phyloP scores from a whole-genome alignment of 2,797 vertebrate genomes.

The Danionella dracula region DNA sequence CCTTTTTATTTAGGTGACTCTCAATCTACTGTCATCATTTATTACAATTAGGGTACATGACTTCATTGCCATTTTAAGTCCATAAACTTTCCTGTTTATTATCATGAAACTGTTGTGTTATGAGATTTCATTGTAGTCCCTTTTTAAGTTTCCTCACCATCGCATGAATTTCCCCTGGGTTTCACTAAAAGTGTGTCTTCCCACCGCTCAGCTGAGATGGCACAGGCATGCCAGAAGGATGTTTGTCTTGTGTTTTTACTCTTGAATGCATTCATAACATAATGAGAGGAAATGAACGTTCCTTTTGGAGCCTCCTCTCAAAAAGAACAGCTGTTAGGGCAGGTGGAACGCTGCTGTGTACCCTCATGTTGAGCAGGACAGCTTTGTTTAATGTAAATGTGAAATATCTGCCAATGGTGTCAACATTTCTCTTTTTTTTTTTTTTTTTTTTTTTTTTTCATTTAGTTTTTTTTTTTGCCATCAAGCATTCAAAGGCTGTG shows the following conservation, averaged over 20 bases:
- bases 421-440: too few relatives aligned
- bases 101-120: background rate
- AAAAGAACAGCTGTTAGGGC: slow-evolving; percentile 15
- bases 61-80: background rate
- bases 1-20: too few relatives aligned
- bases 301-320: background rate
- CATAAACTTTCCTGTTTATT: background rate
- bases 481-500: too few relatives aligned
- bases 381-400: background rate
- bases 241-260: background rate
- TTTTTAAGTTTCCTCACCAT: background rate
- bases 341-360: background rate
- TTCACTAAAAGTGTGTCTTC: background rate
- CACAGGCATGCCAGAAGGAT: background rate
- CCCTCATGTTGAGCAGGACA: background rate
- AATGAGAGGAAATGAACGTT: slow-evolving; percentile 30
- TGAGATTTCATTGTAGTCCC: background rate
- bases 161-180: background rate
- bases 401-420: too few relatives aligned
- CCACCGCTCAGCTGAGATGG: background rate
- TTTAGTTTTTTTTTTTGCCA: too few relatives aligned
- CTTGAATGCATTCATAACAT: slow-evolving; percentile 12
- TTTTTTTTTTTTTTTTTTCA: too few relatives aligned
- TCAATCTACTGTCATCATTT: too few relatives aligned
- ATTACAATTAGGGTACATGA: too few relatives aligned